phyloP scores from a whole-genome alignment of 2,797 vertebrate genomes.

The Danio aesculapii region DNA sequence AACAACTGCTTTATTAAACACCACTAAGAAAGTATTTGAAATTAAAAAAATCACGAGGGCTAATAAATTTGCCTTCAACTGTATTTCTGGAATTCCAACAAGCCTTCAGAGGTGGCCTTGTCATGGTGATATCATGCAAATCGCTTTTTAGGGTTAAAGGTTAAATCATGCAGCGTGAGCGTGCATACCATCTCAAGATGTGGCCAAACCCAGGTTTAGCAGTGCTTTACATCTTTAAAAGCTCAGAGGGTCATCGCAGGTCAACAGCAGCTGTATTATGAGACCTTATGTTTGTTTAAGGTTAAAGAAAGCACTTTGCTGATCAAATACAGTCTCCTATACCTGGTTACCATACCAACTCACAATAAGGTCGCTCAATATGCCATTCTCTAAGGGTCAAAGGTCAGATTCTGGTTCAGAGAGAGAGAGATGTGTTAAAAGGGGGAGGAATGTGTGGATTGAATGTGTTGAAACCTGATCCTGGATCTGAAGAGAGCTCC shows the following conservation, averaged over 20 bases:
- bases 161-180: conserved; percentile 16
- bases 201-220: not conserved
- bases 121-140: conserved; percentile 4
- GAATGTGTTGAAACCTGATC: conserved; percentile 25
- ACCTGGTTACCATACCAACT: conserved; percentile 36
- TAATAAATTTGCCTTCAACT: not conserved
- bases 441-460: not conserved
- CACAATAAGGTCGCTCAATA: conserved; percentile 8
- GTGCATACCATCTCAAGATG: conserved; percentile 2
- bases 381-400: conserved; percentile 32
- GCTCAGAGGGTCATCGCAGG: conserved; percentile 6
- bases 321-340: conserved; percentile 52
- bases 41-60: too few species aligned
- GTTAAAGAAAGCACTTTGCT: conserved; percentile 32
- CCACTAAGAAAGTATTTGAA: too few species aligned
- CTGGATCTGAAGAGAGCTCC: conserved; percentile 17
- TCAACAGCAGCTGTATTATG: not conserved
- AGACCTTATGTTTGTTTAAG: conserved; percentile 9
- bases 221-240: conserved; percentile 1
- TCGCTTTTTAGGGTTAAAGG: not conserved
- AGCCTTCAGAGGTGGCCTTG: conserved; percentile 6
- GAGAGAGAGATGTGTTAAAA: conserved; percentile 42
- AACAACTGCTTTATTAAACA: too few species aligned
- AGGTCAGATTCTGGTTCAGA: conserved; percentile 44
- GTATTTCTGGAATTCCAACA: not conserved